Conservation (phyloP, 1,140 invertebrate genomes). For the Atta cephalotes region DNA sequence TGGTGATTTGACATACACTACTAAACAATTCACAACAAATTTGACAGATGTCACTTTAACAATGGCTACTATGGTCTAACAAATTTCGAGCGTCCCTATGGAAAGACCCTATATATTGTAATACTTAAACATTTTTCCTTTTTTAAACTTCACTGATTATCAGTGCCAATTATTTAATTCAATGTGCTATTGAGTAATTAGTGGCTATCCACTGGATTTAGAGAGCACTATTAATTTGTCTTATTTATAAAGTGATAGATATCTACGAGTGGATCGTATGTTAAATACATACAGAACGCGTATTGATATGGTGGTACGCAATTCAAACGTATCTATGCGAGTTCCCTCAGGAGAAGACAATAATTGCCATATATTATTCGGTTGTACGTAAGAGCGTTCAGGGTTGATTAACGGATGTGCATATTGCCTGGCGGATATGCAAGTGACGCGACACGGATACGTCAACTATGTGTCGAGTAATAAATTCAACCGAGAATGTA, state of each 20-base stretch:
- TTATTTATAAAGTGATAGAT: background rate
- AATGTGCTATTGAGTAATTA: too few relatives aligned
- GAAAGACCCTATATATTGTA: too few relatives aligned
- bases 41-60: too few relatives aligned
- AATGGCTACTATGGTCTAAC: too few relatives aligned
- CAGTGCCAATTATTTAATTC: too few relatives aligned
- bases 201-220: too few relatives aligned
- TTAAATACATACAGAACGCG: background rate
- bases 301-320: background rate
- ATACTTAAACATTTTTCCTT: too few relatives aligned
- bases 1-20: too few relatives aligned
- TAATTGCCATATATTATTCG: conserved; percentile 1
- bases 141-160: background rate
- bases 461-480: conserved; percentile 10
- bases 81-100: too few relatives aligned
- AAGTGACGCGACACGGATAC: conserved; percentile 43
- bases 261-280: background rate
- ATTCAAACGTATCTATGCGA: conserved; percentile 11
- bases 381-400: conserved; percentile 26
- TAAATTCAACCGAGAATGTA: conserved; percentile 32
- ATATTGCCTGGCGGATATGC: conserved; percentile 36
- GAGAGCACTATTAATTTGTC: too few relatives aligned
- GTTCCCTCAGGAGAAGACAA: background rate
- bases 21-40: too few relatives aligned
- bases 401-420: conserved; percentile 41